A percentile compares a stretch with the other conserved stretches of the same genome.
Evolutionary conservation across 2,888 invertebrate species (phyloP).

Genomic region (Dusona sp.): DNA sequence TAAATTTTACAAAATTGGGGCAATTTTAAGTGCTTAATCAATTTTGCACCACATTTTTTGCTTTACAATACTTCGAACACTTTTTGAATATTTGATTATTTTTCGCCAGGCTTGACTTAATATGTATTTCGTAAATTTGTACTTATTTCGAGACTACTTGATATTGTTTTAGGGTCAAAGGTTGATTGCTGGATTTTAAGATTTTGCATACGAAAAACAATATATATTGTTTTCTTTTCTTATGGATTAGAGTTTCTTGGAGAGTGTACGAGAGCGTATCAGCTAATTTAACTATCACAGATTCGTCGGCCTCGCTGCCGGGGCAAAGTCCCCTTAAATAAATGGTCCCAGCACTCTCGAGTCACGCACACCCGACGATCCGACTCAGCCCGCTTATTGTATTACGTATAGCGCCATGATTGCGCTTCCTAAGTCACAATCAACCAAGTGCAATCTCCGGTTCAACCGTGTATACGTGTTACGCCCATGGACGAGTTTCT

Average conservation of each 20-base stretch:
- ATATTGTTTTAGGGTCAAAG: not conserved
- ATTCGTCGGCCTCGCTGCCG: slow-evolving; percentile 32
- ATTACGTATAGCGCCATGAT: slow-evolving; percentile 73
- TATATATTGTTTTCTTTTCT: not conserved
- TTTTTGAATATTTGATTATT: not conserved
- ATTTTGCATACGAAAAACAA: not conserved
- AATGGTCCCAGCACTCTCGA: slow-evolving; percentile 33
- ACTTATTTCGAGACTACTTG: not conserved
- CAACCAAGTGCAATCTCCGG: slow-evolving; percentile 71
- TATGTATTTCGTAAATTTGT: not conserved
- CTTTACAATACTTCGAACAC: not conserved
- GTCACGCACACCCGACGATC: slow-evolving; percentile 49
- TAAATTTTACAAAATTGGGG: not conserved
- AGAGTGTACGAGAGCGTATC: not conserved
- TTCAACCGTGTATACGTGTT: slow-evolving; percentile 34
- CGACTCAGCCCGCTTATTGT: slow-evolving; percentile 69
- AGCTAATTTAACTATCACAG: slow-evolving; percentile 5
- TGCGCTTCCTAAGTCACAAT: slow-evolving; percentile 72
- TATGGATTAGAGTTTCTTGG: not conserved
- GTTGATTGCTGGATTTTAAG: not conserved
- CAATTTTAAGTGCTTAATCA: too few relatives aligned
- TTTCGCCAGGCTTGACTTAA: not conserved
- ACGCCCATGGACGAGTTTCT: slow-evolving; percentile 33
- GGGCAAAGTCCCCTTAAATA: slow-evolving; percentile 30
- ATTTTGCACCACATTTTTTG: too few relatives aligned